phyloP scores from a whole-genome alignment of 2,888 invertebrate species.

The Nemotelus nigrinus region DNA sequence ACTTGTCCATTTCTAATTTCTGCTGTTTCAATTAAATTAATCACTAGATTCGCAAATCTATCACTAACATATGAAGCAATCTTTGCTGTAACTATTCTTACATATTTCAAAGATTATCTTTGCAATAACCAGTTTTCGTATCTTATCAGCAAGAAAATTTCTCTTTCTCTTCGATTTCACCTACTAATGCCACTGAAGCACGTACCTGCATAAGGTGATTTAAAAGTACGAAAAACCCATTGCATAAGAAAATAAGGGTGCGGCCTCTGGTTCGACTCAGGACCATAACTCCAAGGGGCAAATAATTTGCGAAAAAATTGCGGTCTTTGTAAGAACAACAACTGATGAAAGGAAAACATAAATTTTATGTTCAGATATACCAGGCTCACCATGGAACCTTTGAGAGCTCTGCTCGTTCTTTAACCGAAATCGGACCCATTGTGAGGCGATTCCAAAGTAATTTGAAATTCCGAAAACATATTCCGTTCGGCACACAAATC shows the following conservation, averaged over 20 bases:
- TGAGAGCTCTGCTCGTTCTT: conserved; percentile 14
- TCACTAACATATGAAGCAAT: no score
- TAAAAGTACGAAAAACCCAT: conserved; percentile 32
- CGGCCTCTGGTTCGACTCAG: background rate
- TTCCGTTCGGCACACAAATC: conserved; percentile 31
- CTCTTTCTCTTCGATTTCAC: no score
- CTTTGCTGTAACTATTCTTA: no score
- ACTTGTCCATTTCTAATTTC: no score
- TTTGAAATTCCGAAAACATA: conserved; percentile 44
- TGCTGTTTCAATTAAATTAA: no score
- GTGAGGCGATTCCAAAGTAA: conserved; percentile 35
- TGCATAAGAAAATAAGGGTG: conserved; percentile 24
- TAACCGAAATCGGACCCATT: conserved; percentile 23
- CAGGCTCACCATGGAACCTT: conserved; percentile 35
- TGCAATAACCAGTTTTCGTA: no score
- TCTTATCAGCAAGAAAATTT: no score
- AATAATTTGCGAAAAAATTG: conserved; percentile 39
- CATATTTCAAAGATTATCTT: no score
- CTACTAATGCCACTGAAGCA: background rate
- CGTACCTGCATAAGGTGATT: conserved; percentile 36
- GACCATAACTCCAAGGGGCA: background rate
- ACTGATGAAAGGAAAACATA: conserved; percentile 27
- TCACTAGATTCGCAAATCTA: no score
- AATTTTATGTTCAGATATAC: conserved; percentile 30
- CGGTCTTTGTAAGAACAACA: conserved; percentile 24